phyloP scores from a whole-genome alignment of 2,888 invertebrate genomes.

The Aspidiotus destructor region DNA sequence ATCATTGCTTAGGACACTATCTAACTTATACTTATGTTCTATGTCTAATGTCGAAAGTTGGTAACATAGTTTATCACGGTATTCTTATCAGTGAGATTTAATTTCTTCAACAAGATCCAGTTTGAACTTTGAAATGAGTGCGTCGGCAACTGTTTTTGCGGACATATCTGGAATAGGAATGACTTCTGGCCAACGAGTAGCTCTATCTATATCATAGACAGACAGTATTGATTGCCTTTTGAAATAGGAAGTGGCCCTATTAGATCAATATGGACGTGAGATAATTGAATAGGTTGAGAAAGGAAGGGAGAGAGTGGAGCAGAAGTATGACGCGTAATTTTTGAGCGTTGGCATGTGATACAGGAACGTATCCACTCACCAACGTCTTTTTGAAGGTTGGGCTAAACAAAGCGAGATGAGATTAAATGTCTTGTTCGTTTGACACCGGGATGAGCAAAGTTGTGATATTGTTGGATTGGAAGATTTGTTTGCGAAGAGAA shows the following conservation, averaged over 20 bases:
- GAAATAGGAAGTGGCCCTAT: not conserved
- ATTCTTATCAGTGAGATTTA: no score
- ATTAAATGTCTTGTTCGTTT: conserved; percentile 36
- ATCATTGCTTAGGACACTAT: no score
- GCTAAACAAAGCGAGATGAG: conserved; percentile 38
- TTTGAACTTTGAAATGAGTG: no score
- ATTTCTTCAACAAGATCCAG: no score
- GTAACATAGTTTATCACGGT: no score
- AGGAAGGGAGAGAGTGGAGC: not conserved
- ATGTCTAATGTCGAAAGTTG: no score
- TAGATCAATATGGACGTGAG: not conserved
- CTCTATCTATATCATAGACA: not conserved
- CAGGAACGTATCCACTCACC: conserved; percentile 1
- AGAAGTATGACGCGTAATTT: not conserved
- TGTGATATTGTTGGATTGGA: conserved; percentile 18
- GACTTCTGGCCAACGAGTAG: no score
- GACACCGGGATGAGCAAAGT: conserved; percentile 26
- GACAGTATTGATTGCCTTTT: not conserved
- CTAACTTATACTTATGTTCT: no score
- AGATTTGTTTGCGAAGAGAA: no score
- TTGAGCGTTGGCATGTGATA: not conserved
- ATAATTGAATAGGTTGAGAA: not conserved
- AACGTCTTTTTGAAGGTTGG: conserved; percentile 37
- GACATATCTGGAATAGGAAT: no score
- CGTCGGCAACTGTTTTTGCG: no score